Evolutionary conservation across 2,888 invertebrate species (phyloP), one percentile per base, ranked within the genome.

Genomic region (Odontomyia ornata): DNA sequence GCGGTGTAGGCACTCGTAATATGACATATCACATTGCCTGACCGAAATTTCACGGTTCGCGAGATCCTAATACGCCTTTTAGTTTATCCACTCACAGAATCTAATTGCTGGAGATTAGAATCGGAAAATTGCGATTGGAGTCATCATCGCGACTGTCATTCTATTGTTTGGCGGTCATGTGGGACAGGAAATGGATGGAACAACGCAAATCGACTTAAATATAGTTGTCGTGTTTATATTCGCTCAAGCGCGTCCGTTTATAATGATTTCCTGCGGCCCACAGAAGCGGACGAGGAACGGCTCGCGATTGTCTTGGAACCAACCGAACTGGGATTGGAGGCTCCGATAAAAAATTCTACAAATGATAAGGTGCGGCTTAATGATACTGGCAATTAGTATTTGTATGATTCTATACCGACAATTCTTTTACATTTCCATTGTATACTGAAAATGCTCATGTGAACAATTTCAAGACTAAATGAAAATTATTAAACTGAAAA

Each of bases 21-120:
- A 52, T 52, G 52, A 52, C 52, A 52, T 52, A n/a, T 52, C 52
- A 15, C 15, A 52, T 47, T 23, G 25, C 47, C 46, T 69, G 47
- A 46, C 47, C 47, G 67, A 67, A 67, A 67, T 69, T 46, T 69
- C 25, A 46, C 47, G 69, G 47, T 69, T 69, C n/a, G 69, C 18
- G 25, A 7, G 11, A 23, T 25, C 43, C 69, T 65, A 65, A 25
- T 69, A 43, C 43, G 46, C 23, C 46, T 65, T 65, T 30, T n/a
- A 15, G n/a, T 18, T 15, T 47, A 47, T 15, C 69, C 25, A 25
- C 46, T 46, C 47, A 47, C 11, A 46, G 25, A 25, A 52, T 52
- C 52, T 52, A 52, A 52, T 52, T 52, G 52, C 52, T 52, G 7
- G 9, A 52, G 52, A 52, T 52, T 52, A 15, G 18, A 52, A 52